A percentile compares a stretch with the other conserved stretches of the same genome.
Conservation (phyloP, 2,888 invertebrate species). For the Argynnis bischoffii region DNA sequence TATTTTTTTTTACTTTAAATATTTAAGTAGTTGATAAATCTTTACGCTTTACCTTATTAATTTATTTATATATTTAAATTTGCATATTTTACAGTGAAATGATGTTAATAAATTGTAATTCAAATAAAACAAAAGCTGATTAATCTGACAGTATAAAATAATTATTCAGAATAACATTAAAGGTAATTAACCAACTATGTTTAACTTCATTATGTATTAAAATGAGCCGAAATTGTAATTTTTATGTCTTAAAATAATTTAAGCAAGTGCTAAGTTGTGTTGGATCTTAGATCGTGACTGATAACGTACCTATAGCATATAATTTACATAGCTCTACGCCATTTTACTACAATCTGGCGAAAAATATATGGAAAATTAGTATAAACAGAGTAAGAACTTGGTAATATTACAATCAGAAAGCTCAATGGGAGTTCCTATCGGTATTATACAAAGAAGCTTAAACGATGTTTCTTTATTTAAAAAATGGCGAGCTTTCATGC, state of each 20-base stretch:
- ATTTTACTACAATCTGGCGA: background rate
- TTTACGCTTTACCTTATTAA: background rate
- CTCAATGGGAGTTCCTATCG: too few relatives aligned
- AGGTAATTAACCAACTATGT: conserved; percentile 25
- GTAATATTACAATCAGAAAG: too few relatives aligned
- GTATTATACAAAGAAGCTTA: too few relatives aligned
- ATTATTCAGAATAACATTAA: conserved; percentile 30
- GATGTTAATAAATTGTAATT: conserved; percentile 27
- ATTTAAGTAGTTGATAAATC: too few relatives aligned
- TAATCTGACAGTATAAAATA: conserved; percentile 26
- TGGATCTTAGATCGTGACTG: background rate
- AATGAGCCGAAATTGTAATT: conserved; percentile 18
- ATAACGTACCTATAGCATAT: background rate
- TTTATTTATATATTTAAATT: background rate
- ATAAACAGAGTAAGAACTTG: too few relatives aligned
- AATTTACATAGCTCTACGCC: background rate
- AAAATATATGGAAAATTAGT: too few relatives aligned
- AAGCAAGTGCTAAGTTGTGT: background rate
- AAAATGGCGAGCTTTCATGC: too few relatives aligned
- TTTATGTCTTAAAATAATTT: conserved; percentile 1
- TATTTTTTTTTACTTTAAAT: too few relatives aligned
- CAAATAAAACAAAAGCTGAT: conserved; percentile 24
- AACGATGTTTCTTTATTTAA: too few relatives aligned
- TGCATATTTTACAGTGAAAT: conserved; percentile 7
- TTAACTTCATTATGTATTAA: conserved; percentile 27